Evolutionary conservation across 2,113 vertebrate genomes (phyloP), one percentile per base, ranked within the genome.

Genomic region (Cavia porcellus): DNA sequence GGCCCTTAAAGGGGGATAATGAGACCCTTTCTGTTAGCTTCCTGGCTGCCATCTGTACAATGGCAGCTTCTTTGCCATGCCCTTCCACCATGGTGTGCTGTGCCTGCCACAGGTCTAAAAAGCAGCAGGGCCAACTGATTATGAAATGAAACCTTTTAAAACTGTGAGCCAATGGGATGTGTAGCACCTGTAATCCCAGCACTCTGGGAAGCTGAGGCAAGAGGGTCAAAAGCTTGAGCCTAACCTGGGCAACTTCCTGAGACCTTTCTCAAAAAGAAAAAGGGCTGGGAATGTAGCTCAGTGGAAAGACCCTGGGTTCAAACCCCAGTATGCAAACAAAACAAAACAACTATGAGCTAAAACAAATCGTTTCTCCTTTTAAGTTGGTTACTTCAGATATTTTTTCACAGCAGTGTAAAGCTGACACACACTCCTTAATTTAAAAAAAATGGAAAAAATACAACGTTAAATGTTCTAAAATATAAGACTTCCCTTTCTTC

Each of bases 391-490:
- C 12, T 25, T 94, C 42, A 5, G 38, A 64, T 5, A 3, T 38
- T 45, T 61, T n/a, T 35, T 70, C 75, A 52, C 15, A 61, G 52
- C 28, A 11, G 19, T 6, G 9, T 42, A 80, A 59, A 88, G 30
- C 28, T 20, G 45, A n/a, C 38, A 30, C 10, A 7, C 24, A 9
- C 24, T n/a, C n/a, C 8, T 9, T 66, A 6, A 9, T 28, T 62
- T n/a, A 50, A 1, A 50, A 1, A 32, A 35, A 50, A 3, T 0
- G 68, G 28, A 42, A 7, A n/a, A 52, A 30, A 5, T 3, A 5
- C 3, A 15, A 32, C 0, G 0, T 24, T 6, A 7, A 24, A n/a
- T 5, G 55, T 35, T 7, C 0, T 7, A 7, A 42, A 61, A 47
- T 5, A 3, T 1, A 30, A 22, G 25, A 7, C 24, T 24, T 38